Evolutionary conservation across 2,888 invertebrate species (phyloP).

Genomic region (Parnassius apollo): DNA sequence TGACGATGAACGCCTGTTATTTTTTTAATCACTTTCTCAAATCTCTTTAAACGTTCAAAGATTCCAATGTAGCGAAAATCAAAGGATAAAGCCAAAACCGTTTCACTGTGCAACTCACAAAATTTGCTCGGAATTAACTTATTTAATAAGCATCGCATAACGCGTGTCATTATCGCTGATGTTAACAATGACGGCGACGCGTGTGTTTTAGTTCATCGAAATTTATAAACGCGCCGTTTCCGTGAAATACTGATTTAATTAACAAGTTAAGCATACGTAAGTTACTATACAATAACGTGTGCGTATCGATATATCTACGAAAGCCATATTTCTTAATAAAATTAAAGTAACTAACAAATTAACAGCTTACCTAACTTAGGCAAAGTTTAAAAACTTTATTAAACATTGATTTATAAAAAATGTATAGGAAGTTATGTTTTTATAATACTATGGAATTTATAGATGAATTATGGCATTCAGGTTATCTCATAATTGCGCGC

Average conservation of each 20-base stretch:
- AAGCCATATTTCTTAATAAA: constrained; percentile 2
- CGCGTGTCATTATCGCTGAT: constrained; percentile 18
- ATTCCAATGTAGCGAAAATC: too few species aligned
- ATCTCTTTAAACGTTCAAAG: too few species aligned
- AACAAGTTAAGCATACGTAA: constrained; percentile 29
- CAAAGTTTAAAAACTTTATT: too few species aligned
- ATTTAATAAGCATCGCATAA: constrained; percentile 10
- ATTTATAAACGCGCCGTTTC: constrained; percentile 32
- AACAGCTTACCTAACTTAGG: too few species aligned
- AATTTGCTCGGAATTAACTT: constrained; percentile 8
- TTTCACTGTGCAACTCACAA: neutral
- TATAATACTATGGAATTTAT: too few species aligned
- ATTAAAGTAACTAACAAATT: too few species aligned
- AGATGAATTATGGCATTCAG: too few species aligned
- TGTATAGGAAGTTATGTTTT: too few species aligned
- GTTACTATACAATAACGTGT: constrained; percentile 1
- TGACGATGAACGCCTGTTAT: too few species aligned
- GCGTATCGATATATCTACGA: constrained; percentile 5
- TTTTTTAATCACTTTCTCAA: too few species aligned
- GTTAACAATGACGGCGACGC: constrained; percentile 34
- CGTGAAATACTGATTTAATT: constrained; percentile 42
- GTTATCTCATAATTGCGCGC: too few species aligned
- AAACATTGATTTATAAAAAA: too few species aligned
- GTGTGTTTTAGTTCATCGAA: constrained; percentile 34
- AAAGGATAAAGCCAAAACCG: neutral